These are phyloP conservation scores for Nemotelus nigrinus DNA, from an alignment of 2,888 invertebrate species.

Conservation along the genomic window DNA sequence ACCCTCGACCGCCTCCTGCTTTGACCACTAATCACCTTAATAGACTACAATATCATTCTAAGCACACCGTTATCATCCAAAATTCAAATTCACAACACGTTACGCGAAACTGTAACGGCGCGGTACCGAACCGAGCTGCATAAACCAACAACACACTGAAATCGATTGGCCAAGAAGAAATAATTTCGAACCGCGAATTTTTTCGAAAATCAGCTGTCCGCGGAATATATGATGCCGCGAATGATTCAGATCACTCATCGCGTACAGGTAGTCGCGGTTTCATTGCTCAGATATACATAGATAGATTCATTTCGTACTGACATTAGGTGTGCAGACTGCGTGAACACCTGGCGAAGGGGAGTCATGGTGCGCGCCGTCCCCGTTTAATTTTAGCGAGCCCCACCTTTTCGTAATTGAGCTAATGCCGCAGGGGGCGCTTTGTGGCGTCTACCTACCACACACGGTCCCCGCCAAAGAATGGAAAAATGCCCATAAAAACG, in stretches of 20 bases:
- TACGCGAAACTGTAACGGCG: constrained; percentile 20
- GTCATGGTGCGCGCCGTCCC: constrained; percentile 18
- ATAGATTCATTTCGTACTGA: background rate
- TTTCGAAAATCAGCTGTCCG: constrained; percentile 35
- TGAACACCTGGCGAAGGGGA: constrained; percentile 38
- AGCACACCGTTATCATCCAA: background rate
- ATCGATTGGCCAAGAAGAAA: constrained; percentile 9
- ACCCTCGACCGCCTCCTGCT: background rate
- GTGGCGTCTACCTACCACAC: background rate
- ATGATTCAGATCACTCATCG: constrained; percentile 30
- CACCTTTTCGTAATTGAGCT: constrained; percentile 23
- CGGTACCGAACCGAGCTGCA: background rate
- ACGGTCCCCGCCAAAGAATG: background rate
- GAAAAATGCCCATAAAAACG: background rate
- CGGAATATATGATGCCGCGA: constrained; percentile 24
- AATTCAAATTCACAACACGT: constrained; percentile 5
- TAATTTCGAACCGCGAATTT: background rate
- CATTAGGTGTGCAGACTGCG: constrained; percentile 27
- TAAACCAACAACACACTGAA: background rate
- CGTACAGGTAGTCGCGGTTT: constrained; percentile 23
- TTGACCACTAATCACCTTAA: constrained; percentile 6
- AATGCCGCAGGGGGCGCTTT: constrained; percentile 31
- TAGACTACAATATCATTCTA: background rate
- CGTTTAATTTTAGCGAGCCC: constrained; percentile 31
- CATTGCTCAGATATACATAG: background rate